Base-by-base conservation (phyloP, 2,797 vertebrate species). In the Fistularia tabacaria region DNA sequence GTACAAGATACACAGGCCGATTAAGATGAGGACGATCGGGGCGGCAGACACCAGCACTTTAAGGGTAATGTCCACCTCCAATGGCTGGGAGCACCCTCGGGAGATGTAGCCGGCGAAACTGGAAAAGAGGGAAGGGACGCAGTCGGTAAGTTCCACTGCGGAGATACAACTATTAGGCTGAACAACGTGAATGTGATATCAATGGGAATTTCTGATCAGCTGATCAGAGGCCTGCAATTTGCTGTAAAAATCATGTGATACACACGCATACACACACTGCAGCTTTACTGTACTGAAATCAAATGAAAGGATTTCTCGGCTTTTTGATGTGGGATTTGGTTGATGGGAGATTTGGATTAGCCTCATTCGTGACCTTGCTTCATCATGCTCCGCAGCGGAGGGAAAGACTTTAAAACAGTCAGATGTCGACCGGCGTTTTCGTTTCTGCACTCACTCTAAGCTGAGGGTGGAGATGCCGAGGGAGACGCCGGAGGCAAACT, bases 401-500 rank as follows among this genome's bases (percentile, higher is more conserved):
- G 1, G 14, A 7, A 46, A 14, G 5, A 46, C 15, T 7, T 46
- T 9, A 14, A 8, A 40, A 10, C 8, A 40, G 3, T 3, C 1
- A 10, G 14, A 9, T 6, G 49, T 9, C 46, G 8, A 9, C 14
- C 8, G 46, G 7, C 9, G 51, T 50, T 38, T 8, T n/a, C n/a
- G 37, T 7, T 10, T 12, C 42, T 15, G 38, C 36, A 90, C 96
- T 94, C 87, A 99, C 97, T 98, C 91, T 48, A 99, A 91, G 81
- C 96, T 98, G 64, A 99, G 93, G 0, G 97, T 99, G 58, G 97
- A 99, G 77, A 99, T 87, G 61, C 96, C 96, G 40, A 99, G 80
- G 1, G 97, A 99, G 15, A 99, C 80, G 2, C 97, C 97, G 0
- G 97, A 98, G 3, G 97, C 91, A 7, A 99, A 99, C 80, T 99